A percentile compares a stretch with the other conserved stretches of the same genome.
Conservation (phyloP, 2,797 vertebrate genomes). For the Macropus fuliginosus region DNA sequence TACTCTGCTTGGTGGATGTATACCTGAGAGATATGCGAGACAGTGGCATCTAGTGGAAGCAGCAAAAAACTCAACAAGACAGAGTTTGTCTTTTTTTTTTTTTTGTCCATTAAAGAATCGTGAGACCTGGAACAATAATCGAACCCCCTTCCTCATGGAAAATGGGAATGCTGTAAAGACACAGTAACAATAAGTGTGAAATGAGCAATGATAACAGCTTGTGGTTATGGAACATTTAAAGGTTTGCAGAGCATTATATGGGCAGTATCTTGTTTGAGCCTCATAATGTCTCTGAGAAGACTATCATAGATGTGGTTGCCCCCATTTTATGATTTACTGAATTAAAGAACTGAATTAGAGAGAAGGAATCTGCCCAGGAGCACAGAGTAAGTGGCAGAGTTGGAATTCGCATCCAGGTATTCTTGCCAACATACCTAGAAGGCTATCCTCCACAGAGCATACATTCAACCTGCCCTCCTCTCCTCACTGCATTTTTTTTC, state of each 20-base stretch:
- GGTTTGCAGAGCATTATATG: not conserved
- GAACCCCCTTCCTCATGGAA: not conserved
- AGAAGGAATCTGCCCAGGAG: not conserved
- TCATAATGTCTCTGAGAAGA: not conserved
- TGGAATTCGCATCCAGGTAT: not conserved
- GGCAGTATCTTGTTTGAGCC: not conserved
- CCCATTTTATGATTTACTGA: not conserved
- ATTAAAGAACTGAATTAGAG: not conserved
- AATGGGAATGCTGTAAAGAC: not conserved
- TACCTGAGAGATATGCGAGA: not conserved
- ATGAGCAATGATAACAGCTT: not conserved
- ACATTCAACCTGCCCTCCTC: not conserved
- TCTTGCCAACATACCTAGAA: not conserved
- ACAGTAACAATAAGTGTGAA: too few species aligned
- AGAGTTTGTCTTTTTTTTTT: not conserved
- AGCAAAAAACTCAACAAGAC: not conserved
- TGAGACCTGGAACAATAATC: not conserved
- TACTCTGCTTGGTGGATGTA: not conserved
- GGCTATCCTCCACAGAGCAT: not conserved
- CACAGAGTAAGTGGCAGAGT: not conserved
- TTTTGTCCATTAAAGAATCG: not conserved
- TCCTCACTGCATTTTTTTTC: not conserved
- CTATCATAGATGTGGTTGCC: not conserved
- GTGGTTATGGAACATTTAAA: not conserved
- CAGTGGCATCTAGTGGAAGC: not conserved